These are phyloP conservation scores for Acleris sparsana DNA, from an alignment of 2,888 invertebrate species.

Conservation along the genomic window DNA sequence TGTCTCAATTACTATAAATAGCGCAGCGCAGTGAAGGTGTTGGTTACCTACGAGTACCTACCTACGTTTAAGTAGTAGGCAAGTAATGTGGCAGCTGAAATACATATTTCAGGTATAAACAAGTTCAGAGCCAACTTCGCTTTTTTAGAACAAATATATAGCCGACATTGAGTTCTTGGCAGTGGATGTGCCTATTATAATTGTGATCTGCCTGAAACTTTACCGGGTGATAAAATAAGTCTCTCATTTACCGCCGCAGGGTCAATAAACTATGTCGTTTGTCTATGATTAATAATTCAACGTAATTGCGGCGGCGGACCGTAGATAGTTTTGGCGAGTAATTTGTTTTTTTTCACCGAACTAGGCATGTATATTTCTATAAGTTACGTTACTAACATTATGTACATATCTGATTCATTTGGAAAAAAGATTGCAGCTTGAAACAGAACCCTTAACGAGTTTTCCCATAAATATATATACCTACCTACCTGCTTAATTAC, in stretches of 20 bases:
- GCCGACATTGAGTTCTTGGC: no score
- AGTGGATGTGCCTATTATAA: slow-evolving; percentile 7
- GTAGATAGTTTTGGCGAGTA: slow-evolving; percentile 56
- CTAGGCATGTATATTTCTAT: slow-evolving; percentile 20
- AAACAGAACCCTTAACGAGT: no score
- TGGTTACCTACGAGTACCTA: no score
- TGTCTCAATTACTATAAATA: slow-evolving; percentile 17
- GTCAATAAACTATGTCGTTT: slow-evolving; percentile 66
- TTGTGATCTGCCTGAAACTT: slow-evolving; percentile 7
- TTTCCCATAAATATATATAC: no score
- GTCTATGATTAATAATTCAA: slow-evolving; percentile 76
- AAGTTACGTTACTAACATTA: no score
- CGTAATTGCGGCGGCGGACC: slow-evolving; percentile 58
- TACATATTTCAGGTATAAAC: slow-evolving; percentile 18
- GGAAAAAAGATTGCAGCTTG: no score
- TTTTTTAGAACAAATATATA: no score
- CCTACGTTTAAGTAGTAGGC: slow-evolving; percentile 20
- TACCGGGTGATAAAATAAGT: slow-evolving; percentile 10
- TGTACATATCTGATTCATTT: no score
- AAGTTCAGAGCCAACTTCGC: no score
- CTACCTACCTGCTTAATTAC: no score
- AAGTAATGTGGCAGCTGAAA: slow-evolving; percentile 15
- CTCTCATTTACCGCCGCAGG: slow-evolving; percentile 50
- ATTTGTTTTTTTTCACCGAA: slow-evolving; percentile 47
- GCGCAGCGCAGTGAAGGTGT: slow-evolving; percentile 4